phyloP scores from a whole-genome alignment of 2,888 invertebrate species.

The Perithous albicinctus region DNA sequence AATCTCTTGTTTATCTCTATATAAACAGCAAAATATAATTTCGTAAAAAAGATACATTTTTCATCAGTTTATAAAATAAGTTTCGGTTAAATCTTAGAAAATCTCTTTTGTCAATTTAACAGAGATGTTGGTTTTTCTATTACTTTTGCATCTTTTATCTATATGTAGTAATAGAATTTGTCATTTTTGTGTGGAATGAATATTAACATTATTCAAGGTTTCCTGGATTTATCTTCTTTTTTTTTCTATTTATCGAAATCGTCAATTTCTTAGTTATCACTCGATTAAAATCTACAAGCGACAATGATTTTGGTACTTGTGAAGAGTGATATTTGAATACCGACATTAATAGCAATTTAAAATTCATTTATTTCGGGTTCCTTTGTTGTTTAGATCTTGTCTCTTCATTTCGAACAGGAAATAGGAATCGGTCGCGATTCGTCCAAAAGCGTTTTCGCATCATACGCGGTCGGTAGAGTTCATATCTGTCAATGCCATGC shows the following conservation, averaged over 20 bases:
- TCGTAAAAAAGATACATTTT: not conserved
- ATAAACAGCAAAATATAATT: constrained; percentile 2
- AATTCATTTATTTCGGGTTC: not conserved
- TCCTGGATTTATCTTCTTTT: too few species aligned
- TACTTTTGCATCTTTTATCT: not conserved
- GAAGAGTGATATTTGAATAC: not conserved
- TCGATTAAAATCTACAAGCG: too few species aligned
- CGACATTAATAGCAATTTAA: not conserved
- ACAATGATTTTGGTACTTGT: not conserved
- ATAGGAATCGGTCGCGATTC: not conserved
- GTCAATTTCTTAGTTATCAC: too few species aligned
- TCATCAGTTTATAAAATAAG: not conserved
- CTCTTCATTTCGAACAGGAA: not conserved
- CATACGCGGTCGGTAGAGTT: not conserved
- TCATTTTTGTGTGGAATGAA: not conserved
- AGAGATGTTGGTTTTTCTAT: not conserved
- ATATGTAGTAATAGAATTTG: not conserved
- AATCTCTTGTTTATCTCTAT: not conserved
- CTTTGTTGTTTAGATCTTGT: not conserved
- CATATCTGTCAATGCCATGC: not conserved
- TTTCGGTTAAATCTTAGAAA: not conserved
- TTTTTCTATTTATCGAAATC: too few species aligned
- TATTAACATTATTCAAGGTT: too few species aligned
- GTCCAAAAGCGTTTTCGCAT: constrained; percentile 5
- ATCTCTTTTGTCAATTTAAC: not conserved